These are phyloP conservation scores for Burhinus bistriatus DNA, from an alignment of 2,113 vertebrate genomes.

Conservation along the genomic window DNA sequence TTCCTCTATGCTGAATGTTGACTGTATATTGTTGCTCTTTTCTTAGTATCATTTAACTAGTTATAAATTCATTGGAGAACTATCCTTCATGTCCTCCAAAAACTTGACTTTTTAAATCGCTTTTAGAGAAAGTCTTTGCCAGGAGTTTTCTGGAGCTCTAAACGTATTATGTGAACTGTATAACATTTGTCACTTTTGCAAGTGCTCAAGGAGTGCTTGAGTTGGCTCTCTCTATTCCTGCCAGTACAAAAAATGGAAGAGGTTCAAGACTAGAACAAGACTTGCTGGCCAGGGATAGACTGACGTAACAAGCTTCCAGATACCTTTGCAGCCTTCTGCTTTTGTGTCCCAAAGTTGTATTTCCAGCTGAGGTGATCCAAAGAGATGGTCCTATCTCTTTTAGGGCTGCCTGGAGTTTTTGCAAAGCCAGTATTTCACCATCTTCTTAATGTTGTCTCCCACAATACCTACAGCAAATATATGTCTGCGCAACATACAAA, in stretches of 20 bases:
- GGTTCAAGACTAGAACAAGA: neutral
- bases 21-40: neutral
- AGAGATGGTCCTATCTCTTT: neutral
- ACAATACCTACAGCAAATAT: neutral
- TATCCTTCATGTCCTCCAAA: neutral
- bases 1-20: neutral
- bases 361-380: neutral
- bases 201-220: neutral
- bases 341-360: neutral
- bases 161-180: neutral
- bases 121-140: neutral
- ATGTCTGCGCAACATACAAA: neutral
- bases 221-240: neutral
- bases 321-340: neutral
- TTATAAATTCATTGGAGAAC: neutral
- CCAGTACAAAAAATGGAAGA: neutral
- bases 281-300: neutral
- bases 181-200: neutral
- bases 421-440: neutral
- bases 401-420: neutral
- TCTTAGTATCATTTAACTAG: neutral
- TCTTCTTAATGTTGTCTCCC: neutral
- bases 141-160: neutral
- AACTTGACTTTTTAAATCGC: neutral
- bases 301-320: neutral